A percentile compares a stretch with the other conserved stretches of the same genome.
phyloP scores from a whole-genome alignment of 1,140 invertebrate genomes.

The Drosophila suzukii region DNA sequence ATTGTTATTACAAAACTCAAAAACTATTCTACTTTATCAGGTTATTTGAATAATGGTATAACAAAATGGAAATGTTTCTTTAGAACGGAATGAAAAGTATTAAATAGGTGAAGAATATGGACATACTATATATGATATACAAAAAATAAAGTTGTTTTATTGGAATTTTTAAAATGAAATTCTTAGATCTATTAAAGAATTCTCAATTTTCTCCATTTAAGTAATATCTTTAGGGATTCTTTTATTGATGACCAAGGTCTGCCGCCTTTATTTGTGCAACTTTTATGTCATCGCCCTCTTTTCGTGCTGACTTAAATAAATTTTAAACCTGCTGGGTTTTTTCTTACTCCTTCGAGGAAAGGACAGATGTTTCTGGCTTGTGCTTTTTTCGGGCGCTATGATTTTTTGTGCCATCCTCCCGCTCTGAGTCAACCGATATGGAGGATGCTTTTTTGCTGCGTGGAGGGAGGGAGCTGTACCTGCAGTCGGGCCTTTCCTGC shows the following conservation, averaged over 20 bases:
- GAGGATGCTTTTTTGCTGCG: slow-evolving; percentile 47
- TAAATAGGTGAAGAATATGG: too few species aligned
- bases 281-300: not conserved
- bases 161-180: too few species aligned
- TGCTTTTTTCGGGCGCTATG: slow-evolving; percentile 48
- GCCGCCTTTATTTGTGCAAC: not conserved
- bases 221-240: not conserved
- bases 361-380: slow-evolving; percentile 60
- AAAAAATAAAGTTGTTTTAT: too few species aligned
- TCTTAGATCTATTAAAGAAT: too few species aligned
- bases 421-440: slow-evolving; percentile 71
- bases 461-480: slow-evolving; percentile 29
- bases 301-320: slow-evolving; percentile 57
- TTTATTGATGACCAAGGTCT: not conserved
- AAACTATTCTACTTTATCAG: too few species aligned
- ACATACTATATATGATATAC: too few species aligned
- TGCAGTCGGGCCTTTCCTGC: slow-evolving; percentile 46
- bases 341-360: slow-evolving; percentile 26
- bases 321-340: slow-evolving; percentile 53
- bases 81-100: too few species aligned
- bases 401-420: slow-evolving; percentile 48
- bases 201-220: too few species aligned
- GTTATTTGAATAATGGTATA: too few species aligned
- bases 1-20: too few species aligned
- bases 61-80: too few species aligned